A percentile compares a stretch with the other conserved stretches of the same genome.
phyloP scores from a whole-genome alignment of 1,140 invertebrate genomes.

The Drosophila neocordata region DNA sequence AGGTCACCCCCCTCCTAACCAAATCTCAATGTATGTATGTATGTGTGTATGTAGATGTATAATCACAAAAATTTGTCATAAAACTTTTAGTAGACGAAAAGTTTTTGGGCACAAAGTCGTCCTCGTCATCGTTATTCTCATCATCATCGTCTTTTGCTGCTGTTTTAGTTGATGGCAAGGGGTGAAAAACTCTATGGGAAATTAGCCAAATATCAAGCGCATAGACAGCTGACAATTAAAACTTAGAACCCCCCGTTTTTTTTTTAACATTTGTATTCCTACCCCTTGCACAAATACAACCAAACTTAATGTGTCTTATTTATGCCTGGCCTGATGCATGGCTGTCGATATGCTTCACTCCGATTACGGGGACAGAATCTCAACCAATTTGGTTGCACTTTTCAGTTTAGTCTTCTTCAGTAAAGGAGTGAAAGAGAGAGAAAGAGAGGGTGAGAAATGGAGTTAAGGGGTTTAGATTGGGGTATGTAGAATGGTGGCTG shows the following conservation, averaged over 20 bases:
- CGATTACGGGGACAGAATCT: slow-evolving; percentile 16
- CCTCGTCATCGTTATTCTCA: not conserved
- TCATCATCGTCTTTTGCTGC: slow-evolving; percentile 20
- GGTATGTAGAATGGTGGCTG: slow-evolving; percentile 10
- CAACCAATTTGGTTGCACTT: slow-evolving; percentile 50
- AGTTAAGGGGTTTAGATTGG: no score
- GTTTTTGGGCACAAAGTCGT: slow-evolving; percentile 53
- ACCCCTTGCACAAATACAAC: slow-evolving; percentile 28
- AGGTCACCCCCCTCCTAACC: not conserved
- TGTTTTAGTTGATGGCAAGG: not conserved
- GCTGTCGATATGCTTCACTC: slow-evolving; percentile 29
- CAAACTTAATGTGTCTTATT: slow-evolving; percentile 56
- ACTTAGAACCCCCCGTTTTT: not conserved
- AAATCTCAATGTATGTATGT: not conserved
- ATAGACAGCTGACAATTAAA: slow-evolving; percentile 19
- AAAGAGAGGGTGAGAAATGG: no score
- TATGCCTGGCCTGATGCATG: slow-evolving; percentile 51
- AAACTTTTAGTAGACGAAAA: slow-evolving; percentile 70
- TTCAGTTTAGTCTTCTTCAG: slow-evolving; percentile 16
- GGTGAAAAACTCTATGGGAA: slow-evolving; percentile 22
- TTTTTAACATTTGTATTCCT: not conserved
- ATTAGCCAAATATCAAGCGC: slow-evolving; percentile 46
- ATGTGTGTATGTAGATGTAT: no score
- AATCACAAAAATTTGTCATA: slow-evolving; percentile 75
- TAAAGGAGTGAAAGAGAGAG: no score